Percentiles rank a stretch among this genome's conserved stretches.
These are phyloP conservation scores for Caenorhabditis tropicalis DNA, from an alignment of 1,140 invertebrate genomes.

Conservation along the genomic window DNA sequence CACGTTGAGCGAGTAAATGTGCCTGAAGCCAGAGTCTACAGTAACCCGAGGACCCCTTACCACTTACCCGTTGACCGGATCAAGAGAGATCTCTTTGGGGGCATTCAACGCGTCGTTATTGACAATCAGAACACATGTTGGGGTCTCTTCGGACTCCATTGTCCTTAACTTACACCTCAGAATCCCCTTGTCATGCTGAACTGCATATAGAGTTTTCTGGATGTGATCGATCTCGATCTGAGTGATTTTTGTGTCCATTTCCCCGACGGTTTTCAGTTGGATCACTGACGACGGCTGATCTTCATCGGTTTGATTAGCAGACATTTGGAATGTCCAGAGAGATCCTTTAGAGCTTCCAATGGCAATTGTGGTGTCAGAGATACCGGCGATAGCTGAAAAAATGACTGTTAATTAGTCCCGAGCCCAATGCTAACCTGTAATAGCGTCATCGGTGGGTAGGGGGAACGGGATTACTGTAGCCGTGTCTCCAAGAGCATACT, in stretches of 20 bases:
- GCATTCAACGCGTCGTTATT: constrained; percentile 46
- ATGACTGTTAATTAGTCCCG: background rate
- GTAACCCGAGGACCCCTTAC: too few species aligned
- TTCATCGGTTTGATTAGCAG: constrained; percentile 33
- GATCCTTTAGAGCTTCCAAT: constrained; percentile 22
- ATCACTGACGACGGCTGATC: constrained; percentile 1
- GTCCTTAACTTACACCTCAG: constrained; percentile 16
- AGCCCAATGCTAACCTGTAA: background rate
- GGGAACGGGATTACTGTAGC: background rate
- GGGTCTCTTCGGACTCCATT: constrained; percentile 1
- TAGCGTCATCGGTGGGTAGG: background rate
- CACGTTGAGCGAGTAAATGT: background rate
- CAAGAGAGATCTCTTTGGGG: constrained; percentile 22
- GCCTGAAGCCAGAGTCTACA: background rate
- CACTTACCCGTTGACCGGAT: constrained; percentile 40
- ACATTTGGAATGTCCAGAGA: constrained; percentile 24
- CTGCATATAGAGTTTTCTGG: constrained; percentile 30
- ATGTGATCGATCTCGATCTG: constrained; percentile 11
- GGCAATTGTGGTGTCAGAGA: background rate
- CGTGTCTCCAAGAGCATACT: background rate
- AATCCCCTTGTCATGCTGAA: constrained; percentile 37
- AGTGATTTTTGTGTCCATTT: constrained; percentile 20
- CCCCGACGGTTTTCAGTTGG: constrained; percentile 10
- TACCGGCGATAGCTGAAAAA: background rate
- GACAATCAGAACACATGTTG: constrained; percentile 8